Evolutionary conservation across 92 coral and sea anemone genomes (phyloP), one percentile per base, ranked within the genome.

Genomic region (Bergia puertoricense): DNA sequence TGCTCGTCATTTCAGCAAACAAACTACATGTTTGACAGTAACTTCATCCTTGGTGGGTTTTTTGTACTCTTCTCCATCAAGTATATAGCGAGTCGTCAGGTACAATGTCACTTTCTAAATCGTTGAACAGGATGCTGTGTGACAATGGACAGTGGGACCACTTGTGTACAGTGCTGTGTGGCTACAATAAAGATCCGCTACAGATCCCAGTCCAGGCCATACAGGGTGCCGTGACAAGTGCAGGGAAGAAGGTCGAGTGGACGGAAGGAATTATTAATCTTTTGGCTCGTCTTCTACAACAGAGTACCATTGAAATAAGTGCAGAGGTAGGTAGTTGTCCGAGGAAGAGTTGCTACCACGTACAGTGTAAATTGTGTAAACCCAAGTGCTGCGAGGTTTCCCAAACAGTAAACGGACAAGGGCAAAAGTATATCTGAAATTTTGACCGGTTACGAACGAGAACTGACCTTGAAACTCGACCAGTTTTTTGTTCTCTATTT

Each of bases 151-250:
- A 69, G 15, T 69, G 77, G 79, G 78, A 84, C 74, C 39, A 84
- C 16, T 74, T 84, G 15, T 84, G 87, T 69, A 84, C 18, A 45
- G 79, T 84, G 66, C 78, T 84, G 42, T 69, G 87, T 84, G 8
- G 78, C 62, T 84, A 84, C 66, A 68, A 13, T 71, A 38, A 51
- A 44, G 87, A 84, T 38, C 1, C 71, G 77, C 13, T n/a, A 30
- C 87, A 68, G 44, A 71, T 84, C 50, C 87, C 87, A 5, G 43
- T 48, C 44, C 66, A 84, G 79, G 87, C 87, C 14, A n/a, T 84
- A 42, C 43, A 84, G 30, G 87, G 87, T 69, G 87, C 78, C 10
- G 15, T 84, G 10, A 45, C 43, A 48, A 69, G 43, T 84, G 78
- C 78, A 41, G 87, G 2, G 59, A 84, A 71, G 44, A 84, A 69